These are phyloP conservation scores for Piscicola geometra DNA, from an alignment of 2,888 invertebrate species.

Conservation along the genomic window DNA sequence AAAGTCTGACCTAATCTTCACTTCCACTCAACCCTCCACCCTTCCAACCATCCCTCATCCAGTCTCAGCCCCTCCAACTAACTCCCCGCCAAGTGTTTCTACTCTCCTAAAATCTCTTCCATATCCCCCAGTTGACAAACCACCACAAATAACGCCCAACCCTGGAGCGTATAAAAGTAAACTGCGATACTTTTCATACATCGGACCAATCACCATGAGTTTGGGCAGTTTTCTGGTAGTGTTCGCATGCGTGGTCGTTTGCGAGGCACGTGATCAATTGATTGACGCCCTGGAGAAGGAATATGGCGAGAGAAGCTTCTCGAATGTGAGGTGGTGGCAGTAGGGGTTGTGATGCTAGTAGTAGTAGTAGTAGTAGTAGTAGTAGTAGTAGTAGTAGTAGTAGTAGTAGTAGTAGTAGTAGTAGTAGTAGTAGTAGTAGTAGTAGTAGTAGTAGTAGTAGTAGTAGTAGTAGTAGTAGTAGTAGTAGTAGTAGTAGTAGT, in stretches of 20 bases:
- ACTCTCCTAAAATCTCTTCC: too few species aligned
- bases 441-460: conserved; percentile 24
- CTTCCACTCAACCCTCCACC: too few species aligned
- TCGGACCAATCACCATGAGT: conserved; percentile 17
- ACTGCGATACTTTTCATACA: conserved; percentile 4
- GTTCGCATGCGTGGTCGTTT: conserved; percentile 15
- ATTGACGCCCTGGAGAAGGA: background rate
- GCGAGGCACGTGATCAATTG: conserved; percentile 16
- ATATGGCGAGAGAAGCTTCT: background rate
- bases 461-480: conserved; percentile 24
- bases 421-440: conserved; percentile 24
- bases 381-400: background rate
- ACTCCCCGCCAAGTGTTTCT: too few species aligned
- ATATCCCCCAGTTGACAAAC: too few species aligned
- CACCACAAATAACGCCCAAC: background rate
- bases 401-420: background rate
- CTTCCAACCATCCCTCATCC: too few species aligned
- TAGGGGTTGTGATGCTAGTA: too few species aligned
- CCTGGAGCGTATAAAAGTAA: background rate
- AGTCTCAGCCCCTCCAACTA: too few species aligned
- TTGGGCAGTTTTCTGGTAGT: conserved; percentile 10
- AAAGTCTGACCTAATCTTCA: too few species aligned
- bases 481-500: conserved; percentile 24
- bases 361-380: background rate
- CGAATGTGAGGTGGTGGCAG: background rate